A percentile compares a stretch with the other conserved stretches of the same genome.
Evolutionary conservation across 2,888 invertebrate species (phyloP).

Genomic region (Acrobasis repandana): DNA sequence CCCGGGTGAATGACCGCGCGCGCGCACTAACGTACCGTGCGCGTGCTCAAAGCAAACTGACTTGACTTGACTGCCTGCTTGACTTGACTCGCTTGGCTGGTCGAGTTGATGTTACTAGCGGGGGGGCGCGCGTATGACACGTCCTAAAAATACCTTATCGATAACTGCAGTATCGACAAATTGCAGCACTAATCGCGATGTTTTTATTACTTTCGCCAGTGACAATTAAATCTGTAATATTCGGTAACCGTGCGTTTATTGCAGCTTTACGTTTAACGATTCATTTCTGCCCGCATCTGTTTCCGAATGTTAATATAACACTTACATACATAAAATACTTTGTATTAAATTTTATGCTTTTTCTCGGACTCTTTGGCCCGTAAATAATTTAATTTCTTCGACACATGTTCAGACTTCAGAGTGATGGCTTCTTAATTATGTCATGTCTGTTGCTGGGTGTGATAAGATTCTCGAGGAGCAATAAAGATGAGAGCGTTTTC

Average conservation of each 20-base stretch:
- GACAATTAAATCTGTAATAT: conserved; percentile 34
- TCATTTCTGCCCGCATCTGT: conserved; percentile 11
- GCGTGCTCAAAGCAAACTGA: conserved; percentile 64
- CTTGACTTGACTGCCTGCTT: conserved; percentile 31
- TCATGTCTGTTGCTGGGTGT: conserved; percentile 1
- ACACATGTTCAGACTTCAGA: neutral
- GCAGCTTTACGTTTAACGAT: conserved; percentile 24
- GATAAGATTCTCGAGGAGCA: conserved; percentile 8
- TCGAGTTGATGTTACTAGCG: conserved; percentile 36
- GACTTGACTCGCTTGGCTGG: conserved; percentile 9
- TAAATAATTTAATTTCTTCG: conserved; percentile 11
- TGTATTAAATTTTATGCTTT: conserved; percentile 25
- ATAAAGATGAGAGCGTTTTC: neutral
- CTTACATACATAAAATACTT: conserved; percentile 39
- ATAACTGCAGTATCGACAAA: conserved; percentile 58
- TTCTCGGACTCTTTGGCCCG: conserved; percentile 12
- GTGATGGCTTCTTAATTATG: conserved; percentile 11
- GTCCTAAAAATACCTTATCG: conserved; percentile 67
- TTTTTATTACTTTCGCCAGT: conserved; percentile 31
- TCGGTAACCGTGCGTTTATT: conserved; percentile 31
- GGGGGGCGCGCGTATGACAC: conserved; percentile 61
- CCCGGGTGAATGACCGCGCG: conserved; percentile 58
- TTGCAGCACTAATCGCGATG: conserved; percentile 49
- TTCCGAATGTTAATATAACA: conserved; percentile 10
- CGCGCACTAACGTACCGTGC: conserved; percentile 55